Evolutionary conservation across 1,140 invertebrate species (phyloP), one percentile per base, ranked within the genome.

Genomic region (Orchesella cincta): DNA sequence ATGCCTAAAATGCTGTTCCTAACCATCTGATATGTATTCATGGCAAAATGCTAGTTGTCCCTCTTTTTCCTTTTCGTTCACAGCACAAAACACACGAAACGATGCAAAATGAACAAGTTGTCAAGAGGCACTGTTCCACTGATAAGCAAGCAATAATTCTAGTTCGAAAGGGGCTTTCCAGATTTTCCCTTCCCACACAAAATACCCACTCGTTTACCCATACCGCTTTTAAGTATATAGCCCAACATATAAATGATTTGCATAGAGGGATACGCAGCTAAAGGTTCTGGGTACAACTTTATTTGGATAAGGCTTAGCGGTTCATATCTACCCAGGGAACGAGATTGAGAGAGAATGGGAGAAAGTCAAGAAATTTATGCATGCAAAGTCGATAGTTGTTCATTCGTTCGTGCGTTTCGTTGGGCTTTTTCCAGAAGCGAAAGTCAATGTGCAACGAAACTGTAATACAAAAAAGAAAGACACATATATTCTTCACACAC

Each of bases 11-110:
- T 57, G 3, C 12, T 16, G 39, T 23, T 57, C 54, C 12, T n/a
- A n/a, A n/a, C n/a, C n/a, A 57, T 3, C 23, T 57, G n/a, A 57
- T 57, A 57, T 57, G 54, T 57, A 57, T 57, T 57, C 54, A 57
- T 57, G 26, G 54, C 54, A 5, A 57, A 57, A 57, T 57, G 3
- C 8, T 5, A 18, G 54, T 23, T 23, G 3, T 57, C 18, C 39
- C 18, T 46, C 39, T 46, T 46, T 46, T 18, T 18, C 39, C 39
- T 46, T 18, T 8, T 46, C 39, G 18, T 46, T 18, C 39, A 3
- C 26, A 12, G 26, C 26, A 57, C 23, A 5, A 57, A 14, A 57
- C 54, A 8, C 39, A 46, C 8, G 54, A 18, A 12, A 46, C 8
- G 54, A n/a, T n/a, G n/a, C n/a, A n/a, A n/a, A n/a, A n/a, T n/a